Base-by-base conservation (phyloP, 2,113 vertebrate species). In the Rhinoderma darwinii region DNA sequence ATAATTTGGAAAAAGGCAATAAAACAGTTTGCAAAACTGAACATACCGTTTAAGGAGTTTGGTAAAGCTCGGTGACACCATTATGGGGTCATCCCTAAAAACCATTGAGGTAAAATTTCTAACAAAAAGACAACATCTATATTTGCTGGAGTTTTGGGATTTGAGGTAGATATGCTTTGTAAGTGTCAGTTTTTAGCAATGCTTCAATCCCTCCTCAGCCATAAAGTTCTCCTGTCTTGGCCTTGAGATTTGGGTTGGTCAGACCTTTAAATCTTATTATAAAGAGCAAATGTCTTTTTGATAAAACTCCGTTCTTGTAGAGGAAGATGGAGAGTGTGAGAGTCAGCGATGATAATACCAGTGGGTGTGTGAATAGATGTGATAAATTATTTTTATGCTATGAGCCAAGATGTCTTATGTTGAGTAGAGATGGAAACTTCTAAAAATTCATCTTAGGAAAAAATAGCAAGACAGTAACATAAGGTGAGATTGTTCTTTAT, bases 301-400 rank as follows among this genome's bases (percentile, higher is more conserved):
- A 72, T 72, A 39, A 72, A 72, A 72, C 20, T 25, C 18, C 6
- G 37, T n/a, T 25, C 35, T 72, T 41, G 68, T 72, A 17, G 68
- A 72, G 37, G 68, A 72, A 72, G 68, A 72, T 12, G 68, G 68
- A 72, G 68, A 72, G 66, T 9, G 66, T 22, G 66, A 37, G 32
- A 70, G 68, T 72, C 68, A 41, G 37, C 37, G 68, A 2, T 41
- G 68, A 72, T 72, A 72, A 72, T 72, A 72, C 68, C 35, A 8
- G 68, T 72, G 68, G 68, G 68, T 72, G 68, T 41, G 68, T 22
- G 68, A 32, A 41, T 9, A 41, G 68, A 72, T 22, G 68, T 37
- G 68, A 72, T 72, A 41, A 72, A 72, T 72, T 39, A 72, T 72
- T 41, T 72, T 39, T 72, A 72, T 72, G 68, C 22, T 72, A 72